These are phyloP conservation scores for Heloderma charlesbogerti DNA, from an alignment of 2,113 vertebrate genomes.

Conservation along the genomic window DNA sequence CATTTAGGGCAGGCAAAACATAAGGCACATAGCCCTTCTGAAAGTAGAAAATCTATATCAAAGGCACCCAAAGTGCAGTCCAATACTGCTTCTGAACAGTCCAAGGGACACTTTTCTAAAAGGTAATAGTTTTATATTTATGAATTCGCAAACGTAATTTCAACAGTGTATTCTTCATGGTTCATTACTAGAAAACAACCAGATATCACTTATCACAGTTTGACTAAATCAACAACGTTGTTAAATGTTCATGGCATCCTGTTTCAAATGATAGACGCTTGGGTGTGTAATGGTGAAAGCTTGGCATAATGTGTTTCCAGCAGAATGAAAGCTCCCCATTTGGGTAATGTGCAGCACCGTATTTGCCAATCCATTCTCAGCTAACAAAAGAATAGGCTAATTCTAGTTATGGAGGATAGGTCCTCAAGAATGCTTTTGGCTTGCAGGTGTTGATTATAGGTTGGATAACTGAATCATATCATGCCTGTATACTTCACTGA, in stretches of 20 bases:
- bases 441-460: neutral
- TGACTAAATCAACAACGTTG: neutral
- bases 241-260: too few species aligned
- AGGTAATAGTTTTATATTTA: slow-evolving; percentile 88
- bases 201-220: neutral
- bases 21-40: slow-evolving; percentile 98
- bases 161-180: neutral
- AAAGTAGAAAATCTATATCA: slow-evolving; percentile 98
- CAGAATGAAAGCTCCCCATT: neutral
- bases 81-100: slow-evolving; percentile 94
- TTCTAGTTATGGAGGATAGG: neutral
- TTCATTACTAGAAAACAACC: neutral
- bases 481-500: neutral
- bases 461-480: neutral
- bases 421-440: neutral
- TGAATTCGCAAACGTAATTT: slow-evolving; percentile 70
- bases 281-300: neutral
- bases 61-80: slow-evolving; percentile 99
- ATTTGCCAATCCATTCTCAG: neutral
- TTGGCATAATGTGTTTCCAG: neutral
- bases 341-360: neutral
- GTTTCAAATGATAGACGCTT: neutral
- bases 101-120: slow-evolving; percentile 97
- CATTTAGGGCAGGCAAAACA: slow-evolving; percentile 99
- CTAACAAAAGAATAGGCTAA: neutral